These are phyloP conservation scores for Carettochelys insculpta DNA, from an alignment of 2,113 vertebrate species.

Conservation along the genomic window DNA sequence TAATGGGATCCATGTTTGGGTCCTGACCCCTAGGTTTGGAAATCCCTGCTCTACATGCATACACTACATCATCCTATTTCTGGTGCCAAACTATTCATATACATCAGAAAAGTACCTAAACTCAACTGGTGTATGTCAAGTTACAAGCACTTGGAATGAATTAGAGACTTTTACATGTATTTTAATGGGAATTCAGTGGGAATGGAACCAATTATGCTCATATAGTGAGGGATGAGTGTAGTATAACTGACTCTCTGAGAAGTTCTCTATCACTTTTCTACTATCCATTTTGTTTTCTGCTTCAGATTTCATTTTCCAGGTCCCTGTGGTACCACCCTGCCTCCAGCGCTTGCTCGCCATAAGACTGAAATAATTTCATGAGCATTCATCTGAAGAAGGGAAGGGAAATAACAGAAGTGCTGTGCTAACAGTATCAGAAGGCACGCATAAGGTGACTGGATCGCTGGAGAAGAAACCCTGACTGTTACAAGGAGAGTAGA, in stretches of 20 bases:
- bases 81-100: no score
- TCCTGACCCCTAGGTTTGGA: no score
- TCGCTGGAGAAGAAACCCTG: not conserved
- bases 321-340: constrained; percentile 89
- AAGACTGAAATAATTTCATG: constrained; percentile 80
- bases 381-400: not conserved
- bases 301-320: constrained; percentile 92
- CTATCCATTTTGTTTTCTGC: not conserved
- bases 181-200: no score
- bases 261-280: not conserved
- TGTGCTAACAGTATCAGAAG: not conserved
- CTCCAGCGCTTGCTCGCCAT: constrained; percentile 85
- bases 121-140: no score
- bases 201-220: no score
- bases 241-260: not conserved
- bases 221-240: no score
- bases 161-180: no score
- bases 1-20: no score
- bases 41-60: no score
- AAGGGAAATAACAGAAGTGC: not conserved
- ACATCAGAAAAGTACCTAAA: no score
- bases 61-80: no score
- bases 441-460: not conserved
- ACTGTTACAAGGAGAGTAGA: not conserved
- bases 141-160: no score